These are phyloP conservation scores for Ornithoptera priamus DNA, from an alignment of 2,888 invertebrate species.

Conservation along the genomic window DNA sequence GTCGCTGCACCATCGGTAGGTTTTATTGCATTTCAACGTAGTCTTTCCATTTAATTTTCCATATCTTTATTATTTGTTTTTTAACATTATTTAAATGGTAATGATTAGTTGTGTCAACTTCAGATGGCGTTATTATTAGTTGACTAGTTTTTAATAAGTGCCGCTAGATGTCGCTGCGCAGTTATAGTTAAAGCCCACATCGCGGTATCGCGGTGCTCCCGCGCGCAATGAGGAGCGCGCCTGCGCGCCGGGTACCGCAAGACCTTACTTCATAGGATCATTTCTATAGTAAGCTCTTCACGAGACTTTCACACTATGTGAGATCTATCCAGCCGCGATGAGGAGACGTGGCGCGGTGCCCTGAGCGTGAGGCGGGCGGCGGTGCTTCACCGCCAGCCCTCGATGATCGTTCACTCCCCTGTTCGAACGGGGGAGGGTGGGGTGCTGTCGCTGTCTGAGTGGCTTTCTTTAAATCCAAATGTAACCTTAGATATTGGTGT, in stretches of 20 bases:
- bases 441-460: slow-evolving; percentile 34
- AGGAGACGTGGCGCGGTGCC: slow-evolving; percentile 42
- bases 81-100: no score
- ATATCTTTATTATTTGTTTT: no score
- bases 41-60: no score
- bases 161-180: not conserved
- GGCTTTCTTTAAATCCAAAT: not conserved
- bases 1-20: not conserved
- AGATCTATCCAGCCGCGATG: slow-evolving; percentile 41
- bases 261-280: slow-evolving; percentile 42
- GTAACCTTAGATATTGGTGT: slow-evolving; percentile 44
- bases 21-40: no score
- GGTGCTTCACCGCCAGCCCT: slow-evolving; percentile 37
- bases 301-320: slow-evolving; percentile 45
- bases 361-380: not conserved
- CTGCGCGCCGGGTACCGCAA: slow-evolving; percentile 37
- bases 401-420: slow-evolving; percentile 48
- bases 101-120: no score
- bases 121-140: no score
- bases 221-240: not conserved
- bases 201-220: not conserved
- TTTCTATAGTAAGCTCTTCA: slow-evolving; percentile 43
- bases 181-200: not conserved
- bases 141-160: no score
- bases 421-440: slow-evolving; percentile 35